Base-by-base conservation (phyloP, 1,140 invertebrate species). In the Choristoneura fumiferana region DNA sequence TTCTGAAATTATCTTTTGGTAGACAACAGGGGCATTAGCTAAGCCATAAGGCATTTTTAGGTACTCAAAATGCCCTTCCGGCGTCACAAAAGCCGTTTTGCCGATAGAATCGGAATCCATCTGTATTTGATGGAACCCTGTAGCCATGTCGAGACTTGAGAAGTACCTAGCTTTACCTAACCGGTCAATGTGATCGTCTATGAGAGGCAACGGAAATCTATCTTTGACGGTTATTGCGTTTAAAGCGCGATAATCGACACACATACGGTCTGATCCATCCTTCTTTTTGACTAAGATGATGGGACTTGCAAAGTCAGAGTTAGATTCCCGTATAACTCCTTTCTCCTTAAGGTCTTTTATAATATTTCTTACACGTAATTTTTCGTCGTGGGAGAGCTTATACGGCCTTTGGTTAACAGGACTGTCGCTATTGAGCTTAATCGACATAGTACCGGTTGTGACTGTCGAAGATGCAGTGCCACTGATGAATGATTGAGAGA, bases 1-100 rank as follows among this genome's bases (percentile, higher is more conserved):
- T 0, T 52, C 57, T 13, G 76, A 74, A 34, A 90, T 84, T 5
- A 81, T 64, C 40, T 73, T 59, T 56, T 85, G 73, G 10, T 56
- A 56, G 1, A 56, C 54, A 1, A 56, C 36, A 1, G 17, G 36
- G 0, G 54, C 14, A 33, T 56, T 56, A 6, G 54, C 37, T 8
- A 56, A 14, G 15, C 54, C 37, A 56, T 56, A 56, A 0, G 54
- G 38, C 54, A 56, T 56, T 22, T 52, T 52, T 0, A 52, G 1
- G 10, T 34, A 52, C 8, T 52, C 45, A 14, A 10, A 52, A 29
- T 52, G 45, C 0, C 18, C 45, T 29, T 52, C 45, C 0, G 45
- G 45, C 1, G 54, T 56, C 8, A 56, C 38, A 35, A 56, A 56
- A 18, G 8, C 54, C 10, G 37, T 15, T 18, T 17, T 17, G 9